Evolutionary conservation across 2,797 vertebrate genomes (phyloP).

Genomic region (Myioborus melanocephalus): DNA sequence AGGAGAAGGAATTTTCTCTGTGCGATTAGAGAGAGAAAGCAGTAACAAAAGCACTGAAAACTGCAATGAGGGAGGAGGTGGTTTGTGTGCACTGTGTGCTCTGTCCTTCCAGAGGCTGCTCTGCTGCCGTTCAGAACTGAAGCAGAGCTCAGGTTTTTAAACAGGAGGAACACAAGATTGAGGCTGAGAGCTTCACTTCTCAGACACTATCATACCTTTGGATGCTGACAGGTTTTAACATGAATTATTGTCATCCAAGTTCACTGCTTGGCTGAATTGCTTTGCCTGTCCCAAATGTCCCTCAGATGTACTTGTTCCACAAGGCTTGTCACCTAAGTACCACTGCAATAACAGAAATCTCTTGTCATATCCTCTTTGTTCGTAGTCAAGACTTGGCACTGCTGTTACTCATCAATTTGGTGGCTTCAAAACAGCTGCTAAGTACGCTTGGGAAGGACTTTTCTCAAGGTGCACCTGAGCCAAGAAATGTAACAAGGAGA

Average conservation of each 20-base stretch:
- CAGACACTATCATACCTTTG: neutral
- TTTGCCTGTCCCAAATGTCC: slow-evolving; percentile 10
- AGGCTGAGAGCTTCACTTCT: slow-evolving; percentile 7
- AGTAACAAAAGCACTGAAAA: neutral
- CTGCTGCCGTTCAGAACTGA: neutral
- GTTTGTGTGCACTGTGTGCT: neutral
- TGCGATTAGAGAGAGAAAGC: neutral
- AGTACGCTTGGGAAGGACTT: neutral
- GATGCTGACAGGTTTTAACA: slow-evolving; percentile 4
- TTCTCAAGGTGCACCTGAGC: slow-evolving; percentile 11
- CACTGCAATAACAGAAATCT: slow-evolving; percentile 18
- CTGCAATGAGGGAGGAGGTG: neutral
- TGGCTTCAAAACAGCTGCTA: slow-evolving; percentile 10
- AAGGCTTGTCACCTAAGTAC: slow-evolving; percentile 39
- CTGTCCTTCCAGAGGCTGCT: neutral
- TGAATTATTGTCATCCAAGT: slow-evolving; percentile 29
- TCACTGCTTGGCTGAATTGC: slow-evolving; percentile 15
- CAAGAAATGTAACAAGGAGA: neutral
- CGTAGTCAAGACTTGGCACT: neutral
- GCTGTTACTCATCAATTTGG: slow-evolving; percentile 37
- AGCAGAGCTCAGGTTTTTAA: neutral
- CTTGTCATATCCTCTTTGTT: neutral
- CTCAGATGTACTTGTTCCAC: slow-evolving; percentile 48
- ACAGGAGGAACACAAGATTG: neutral
- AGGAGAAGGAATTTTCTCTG: neutral